Evolutionary conservation across 2,113 vertebrate species (phyloP), one percentile per base, ranked within the genome.

Genomic region (Delphinus delphis): DNA sequence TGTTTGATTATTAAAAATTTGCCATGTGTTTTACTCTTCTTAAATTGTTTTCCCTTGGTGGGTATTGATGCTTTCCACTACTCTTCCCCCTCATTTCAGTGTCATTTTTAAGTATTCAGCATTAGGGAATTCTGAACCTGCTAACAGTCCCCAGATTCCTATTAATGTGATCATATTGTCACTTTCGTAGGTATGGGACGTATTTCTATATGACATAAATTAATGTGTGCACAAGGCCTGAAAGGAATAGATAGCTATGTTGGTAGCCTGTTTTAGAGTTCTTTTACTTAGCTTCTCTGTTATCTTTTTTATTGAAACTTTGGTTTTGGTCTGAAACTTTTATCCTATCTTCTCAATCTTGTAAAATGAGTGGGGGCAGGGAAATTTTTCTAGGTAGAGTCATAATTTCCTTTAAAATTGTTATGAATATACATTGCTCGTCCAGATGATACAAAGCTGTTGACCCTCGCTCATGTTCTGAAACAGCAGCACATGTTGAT

Each of bases 321-420:
- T 74, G 47, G 2, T 92, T 97, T 95, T 90, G 50, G n/a, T 77
- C n/a, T 74, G 47, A 83, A 80, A 79, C 33, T 17, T 74, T 91
- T 23, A 91, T 36, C 73, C 15, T 84, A 3, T 93, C 36, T 85
- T 93, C 25, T 92, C 87, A 74, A 60, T 63, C 63, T 96, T 86
- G 4, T 82, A 81, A 93, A 33, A 31, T 55, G 41, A 80, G 6
- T 68, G 14, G 85, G 9, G 28, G 7, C 31, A 33, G 10, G 41
- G 73, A 85, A 94, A 84, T 90, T 73, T 94, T 89, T 96, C 86
- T 53, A 60, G 15, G 33, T 70, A 26, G 63, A 81, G 5, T 74
- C 68, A 80, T 80, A 71, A 53, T 95, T 91, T 77, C 41, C 36
- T 85, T 88, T 77, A 47, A 83, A 85, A 76, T 23, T 90, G 73